These are phyloP conservation scores for Agapornis canus DNA, from an alignment of 2,797 vertebrate genomes.

Conservation along the genomic window DNA sequence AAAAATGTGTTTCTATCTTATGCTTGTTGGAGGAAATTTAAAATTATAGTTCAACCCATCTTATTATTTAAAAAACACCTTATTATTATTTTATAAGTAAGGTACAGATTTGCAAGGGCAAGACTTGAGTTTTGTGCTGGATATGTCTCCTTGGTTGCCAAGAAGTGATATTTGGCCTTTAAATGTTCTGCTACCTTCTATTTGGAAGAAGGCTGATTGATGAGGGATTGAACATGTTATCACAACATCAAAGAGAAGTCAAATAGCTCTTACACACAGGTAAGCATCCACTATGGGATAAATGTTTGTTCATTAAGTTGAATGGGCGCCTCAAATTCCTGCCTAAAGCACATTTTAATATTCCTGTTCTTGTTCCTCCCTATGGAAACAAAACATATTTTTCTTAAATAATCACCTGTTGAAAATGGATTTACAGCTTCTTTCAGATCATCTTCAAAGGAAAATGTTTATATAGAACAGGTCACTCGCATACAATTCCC, in stretches of 20 bases:
- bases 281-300: background rate
- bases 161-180: background rate
- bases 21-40: background rate
- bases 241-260: background rate
- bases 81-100: background rate
- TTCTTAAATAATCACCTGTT: background rate
- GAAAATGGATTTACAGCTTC: background rate
- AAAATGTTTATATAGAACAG: background rate
- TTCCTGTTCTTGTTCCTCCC: background rate
- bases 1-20: background rate
- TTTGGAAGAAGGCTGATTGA: background rate
- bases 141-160: background rate
- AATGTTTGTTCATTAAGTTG: background rate
- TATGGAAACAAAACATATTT: background rate
- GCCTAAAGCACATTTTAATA: background rate
- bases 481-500: background rate
- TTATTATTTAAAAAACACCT: background rate
- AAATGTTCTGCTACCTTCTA: background rate
- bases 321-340: background rate
- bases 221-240: background rate
- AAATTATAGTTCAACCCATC: background rate
- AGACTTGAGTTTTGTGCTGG: fast-evolving
- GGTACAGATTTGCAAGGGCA: background rate
- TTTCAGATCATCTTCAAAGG: background rate
- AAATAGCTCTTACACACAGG: background rate